Base-by-base conservation (phyloP, 2,797 vertebrate species). In the Gymnocypris eckloni region DNA sequence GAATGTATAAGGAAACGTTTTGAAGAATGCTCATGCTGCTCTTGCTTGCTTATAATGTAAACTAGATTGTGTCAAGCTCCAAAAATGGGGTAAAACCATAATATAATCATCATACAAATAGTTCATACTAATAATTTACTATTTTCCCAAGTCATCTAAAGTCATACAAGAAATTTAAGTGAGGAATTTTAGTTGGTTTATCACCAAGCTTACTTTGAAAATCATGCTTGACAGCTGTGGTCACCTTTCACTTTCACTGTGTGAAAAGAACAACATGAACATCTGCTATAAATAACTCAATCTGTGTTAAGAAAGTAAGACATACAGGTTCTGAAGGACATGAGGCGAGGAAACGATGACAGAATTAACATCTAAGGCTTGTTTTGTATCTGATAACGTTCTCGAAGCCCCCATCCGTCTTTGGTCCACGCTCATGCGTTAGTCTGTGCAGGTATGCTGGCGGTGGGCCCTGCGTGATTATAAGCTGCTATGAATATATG, bases 401-500 rank as follows among this genome's bases (percentile, higher is more conserved):
- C 67, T 81, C 71, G 54, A 66, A 71, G 4, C 59, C 79, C 4
- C 45, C 45, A 39, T 41, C 71, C 87, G 25, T 93, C 92, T 94
- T 93, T 95, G 92, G 91, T 88, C 93, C 72, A 87, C 33, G 67
- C 86, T 92, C 88, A 89, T 89, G 91, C 86, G 75, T 91, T 89
- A 90, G 75, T 82, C 73, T 86, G 91, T 91, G 45, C 89, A 91
- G 90, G 93, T 86, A 95, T 94, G 91, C 81, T 87, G 89, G 88
- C 90, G 86, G 86, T 90, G 86, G 82, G 88, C 91, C 89, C 88
- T 89, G 88, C 87, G 90, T 94, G 93, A 92, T 93, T 94, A 94
- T 91, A 89, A 88, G 89, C 85, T 88, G 93, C 93, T 93, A 91
- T 92, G 93, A 92, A 89, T 87, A 87, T 92, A 93, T 92, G 92